Base-by-base conservation (phyloP, 2,888 invertebrate genomes). In the Trissoscelio sp. region DNA sequence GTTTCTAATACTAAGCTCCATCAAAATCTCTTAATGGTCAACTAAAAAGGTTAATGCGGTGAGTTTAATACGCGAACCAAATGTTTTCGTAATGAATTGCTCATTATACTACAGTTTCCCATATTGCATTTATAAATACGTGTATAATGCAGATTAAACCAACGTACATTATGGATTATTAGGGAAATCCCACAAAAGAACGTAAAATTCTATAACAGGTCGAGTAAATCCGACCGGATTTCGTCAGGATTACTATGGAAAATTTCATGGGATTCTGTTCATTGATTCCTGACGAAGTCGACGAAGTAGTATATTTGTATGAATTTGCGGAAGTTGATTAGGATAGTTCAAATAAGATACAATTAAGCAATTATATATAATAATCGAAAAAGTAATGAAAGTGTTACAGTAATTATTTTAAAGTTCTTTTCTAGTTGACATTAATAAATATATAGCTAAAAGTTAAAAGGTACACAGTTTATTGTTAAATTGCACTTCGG, bases 121-220 rank as follows among this genome's bases (percentile, higher is more conserved):
- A 62, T 70, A 64, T 66, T 70, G 66, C 48, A 58, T 37, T 58
- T 72, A 44, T 72, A 77, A 70, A 80, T 75, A 66, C 58, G 70
- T 66, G 51, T 69, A 79, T 75, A 75, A 81, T 73, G 44, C 77
- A 9, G 16, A 46, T 58, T 72, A 75, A 81, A 60, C 9, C 72
- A 69, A 11, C 20, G 75, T 55, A 64, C 66, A 66, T 75, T 70
- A 70, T 66, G 75, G 74, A 75, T 80, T 80, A 70, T 80, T 80
- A 80, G 64, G 70, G 16, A 70, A 70, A 80, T 80, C 80, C 80
- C 16, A 58, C 80, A 75, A 80, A 80, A 80, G 74, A 80, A 80
- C 75, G 66, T 60, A 58, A 81, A 81, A 81, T 77, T 81, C 81
- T 77, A 81, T 81, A 81, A 72, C 66, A 77, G 58, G 12, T 14